Conservation (phyloP, 2,113 vertebrate genomes). For the Engystomops pustulosus region DNA sequence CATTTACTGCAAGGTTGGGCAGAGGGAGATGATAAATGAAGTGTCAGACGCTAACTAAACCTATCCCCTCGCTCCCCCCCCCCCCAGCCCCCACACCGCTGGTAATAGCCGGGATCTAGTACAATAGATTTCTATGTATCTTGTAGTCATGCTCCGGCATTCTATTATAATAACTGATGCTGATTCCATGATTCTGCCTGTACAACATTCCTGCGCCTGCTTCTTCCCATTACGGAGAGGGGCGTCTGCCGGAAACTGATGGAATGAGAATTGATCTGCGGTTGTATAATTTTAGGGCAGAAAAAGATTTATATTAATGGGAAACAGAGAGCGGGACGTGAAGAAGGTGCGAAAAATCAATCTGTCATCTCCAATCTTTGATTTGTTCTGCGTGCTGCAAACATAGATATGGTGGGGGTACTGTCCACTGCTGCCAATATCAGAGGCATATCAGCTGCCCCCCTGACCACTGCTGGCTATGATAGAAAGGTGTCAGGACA, state of each 20-base stretch:
- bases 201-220: background rate
- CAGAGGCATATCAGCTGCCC: too few species aligned
- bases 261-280: conserved; percentile 36
- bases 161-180: conserved; percentile 22
- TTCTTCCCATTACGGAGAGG: background rate
- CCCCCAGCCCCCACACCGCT: conserved; percentile 59
- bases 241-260: background rate
- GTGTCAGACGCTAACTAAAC: conserved; percentile 79
- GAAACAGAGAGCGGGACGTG: background rate
- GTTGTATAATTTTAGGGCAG: conserved; percentile 1
- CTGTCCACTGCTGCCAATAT: too few species aligned
- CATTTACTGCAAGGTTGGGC: conserved; percentile 87
- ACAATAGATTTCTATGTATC: conserved; percentile 18
- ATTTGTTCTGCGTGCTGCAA: background rate
- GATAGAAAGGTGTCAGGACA: too few species aligned
- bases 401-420: background rate
- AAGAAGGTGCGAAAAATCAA: background rate
- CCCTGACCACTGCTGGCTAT: too few species aligned
- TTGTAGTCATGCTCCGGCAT: background rate
- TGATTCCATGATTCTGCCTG: background rate
- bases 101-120: background rate
- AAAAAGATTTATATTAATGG: conserved; percentile 28
- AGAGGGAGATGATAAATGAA: conserved; percentile 83
- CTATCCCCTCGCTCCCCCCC: conserved; percentile 74
- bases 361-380: background rate